phyloP scores from a whole-genome alignment of 2,888 invertebrate genomes.

The Mycogona germanica region DNA sequence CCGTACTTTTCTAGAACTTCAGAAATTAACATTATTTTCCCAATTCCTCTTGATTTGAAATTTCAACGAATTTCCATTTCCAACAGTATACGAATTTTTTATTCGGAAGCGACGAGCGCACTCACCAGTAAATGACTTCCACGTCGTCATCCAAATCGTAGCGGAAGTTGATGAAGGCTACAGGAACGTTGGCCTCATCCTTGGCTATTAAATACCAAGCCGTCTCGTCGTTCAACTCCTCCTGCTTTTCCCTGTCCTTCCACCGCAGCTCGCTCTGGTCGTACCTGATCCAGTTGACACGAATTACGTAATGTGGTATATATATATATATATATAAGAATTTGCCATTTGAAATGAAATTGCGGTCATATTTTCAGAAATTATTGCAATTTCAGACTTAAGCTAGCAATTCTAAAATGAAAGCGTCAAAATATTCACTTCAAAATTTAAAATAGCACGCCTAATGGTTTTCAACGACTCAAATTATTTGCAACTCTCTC shows the following conservation, averaged over 20 bases:
- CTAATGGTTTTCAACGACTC: slow-evolving; percentile 9
- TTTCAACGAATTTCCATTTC: no score
- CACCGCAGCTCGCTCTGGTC: slow-evolving; percentile 70
- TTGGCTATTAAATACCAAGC: slow-evolving; percentile 61
- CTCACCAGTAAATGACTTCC: slow-evolving; percentile 65
- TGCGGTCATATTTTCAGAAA: slow-evolving; percentile 4
- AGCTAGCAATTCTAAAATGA: not conserved
- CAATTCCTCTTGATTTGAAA: no score
- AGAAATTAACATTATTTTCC: no score
- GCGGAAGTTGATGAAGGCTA: slow-evolving; percentile 69
- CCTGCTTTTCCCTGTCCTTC: slow-evolving; percentile 56
- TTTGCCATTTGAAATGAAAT: not conserved
- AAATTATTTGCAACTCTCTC: no score
- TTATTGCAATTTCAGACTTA: not conserved
- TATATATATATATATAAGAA: slow-evolving; percentile 39
- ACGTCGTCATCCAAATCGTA: slow-evolving; percentile 68
- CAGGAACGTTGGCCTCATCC: slow-evolving; percentile 38
- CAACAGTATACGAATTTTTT: no score
- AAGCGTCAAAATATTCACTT: not conserved
- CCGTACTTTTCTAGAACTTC: no score
- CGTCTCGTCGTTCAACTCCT: slow-evolving; percentile 56
- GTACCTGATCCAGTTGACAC: slow-evolving; percentile 38
- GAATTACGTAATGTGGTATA: no score
- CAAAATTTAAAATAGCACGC: not conserved
- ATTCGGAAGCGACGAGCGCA: no score